These are phyloP conservation scores for Girardinus metallicus DNA, from an alignment of 2,797 vertebrate genomes.

Conservation along the genomic window DNA sequence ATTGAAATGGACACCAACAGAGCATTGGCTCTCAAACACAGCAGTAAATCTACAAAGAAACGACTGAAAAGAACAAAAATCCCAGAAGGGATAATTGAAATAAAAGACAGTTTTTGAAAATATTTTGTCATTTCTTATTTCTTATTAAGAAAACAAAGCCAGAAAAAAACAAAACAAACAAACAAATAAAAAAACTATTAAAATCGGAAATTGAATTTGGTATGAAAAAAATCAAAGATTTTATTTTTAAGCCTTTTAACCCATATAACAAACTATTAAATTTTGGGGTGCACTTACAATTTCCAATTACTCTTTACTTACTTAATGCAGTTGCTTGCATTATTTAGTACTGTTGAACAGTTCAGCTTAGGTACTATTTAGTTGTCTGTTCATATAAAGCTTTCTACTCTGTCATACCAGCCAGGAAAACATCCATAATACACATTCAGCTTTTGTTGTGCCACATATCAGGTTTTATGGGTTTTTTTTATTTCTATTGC, in stretches of 20 bases:
- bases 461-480: conserved; percentile 6
- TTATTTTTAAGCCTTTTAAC: too few species aligned
- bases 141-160: too few species aligned
- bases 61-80: neutral
- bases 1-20: neutral
- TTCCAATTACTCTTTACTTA: neutral
- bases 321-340: neutral
- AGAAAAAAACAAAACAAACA: too few species aligned
- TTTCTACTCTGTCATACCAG: conserved; percentile 8
- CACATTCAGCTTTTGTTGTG: conserved; percentile 10
- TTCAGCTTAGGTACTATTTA: neutral
- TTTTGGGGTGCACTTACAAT: neutral
- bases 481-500: conserved; percentile 1
- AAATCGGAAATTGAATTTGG: too few species aligned
- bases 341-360: neutral
- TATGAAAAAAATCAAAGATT: too few species aligned
- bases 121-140: too few species aligned
- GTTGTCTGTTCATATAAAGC: neutral
- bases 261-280: neutral
- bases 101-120: too few species aligned
- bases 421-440: neutral
- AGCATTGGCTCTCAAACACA: neutral
- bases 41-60: neutral
- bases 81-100: too few species aligned
- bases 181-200: too few species aligned